These are phyloP conservation scores for Puffinus mauretanicus DNA, from an alignment of 2,113 vertebrate species.

Conservation along the genomic window DNA sequence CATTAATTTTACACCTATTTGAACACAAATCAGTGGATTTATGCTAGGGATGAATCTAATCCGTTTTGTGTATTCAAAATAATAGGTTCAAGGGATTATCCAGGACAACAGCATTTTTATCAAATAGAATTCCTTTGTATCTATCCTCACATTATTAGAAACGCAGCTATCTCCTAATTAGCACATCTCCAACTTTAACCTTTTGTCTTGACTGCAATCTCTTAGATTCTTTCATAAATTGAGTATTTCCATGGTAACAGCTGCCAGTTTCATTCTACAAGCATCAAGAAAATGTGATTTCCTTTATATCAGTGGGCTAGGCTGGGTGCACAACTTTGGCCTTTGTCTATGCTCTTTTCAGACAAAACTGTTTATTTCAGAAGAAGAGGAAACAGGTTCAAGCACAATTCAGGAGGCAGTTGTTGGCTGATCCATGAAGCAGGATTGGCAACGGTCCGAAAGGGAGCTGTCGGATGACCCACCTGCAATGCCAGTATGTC, in stretches of 20 bases:
- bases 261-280: slow-evolving; percentile 14
- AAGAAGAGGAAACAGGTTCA: slow-evolving; percentile 44
- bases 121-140: slow-evolving; percentile 3
- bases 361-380: slow-evolving; percentile 23
- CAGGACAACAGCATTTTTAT: neutral
- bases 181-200: slow-evolving; percentile 39
- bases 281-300: slow-evolving; percentile 31
- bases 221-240: slow-evolving; percentile 43
- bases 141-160: neutral
- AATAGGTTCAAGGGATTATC: slow-evolving; percentile 4
- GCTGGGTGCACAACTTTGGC: neutral
- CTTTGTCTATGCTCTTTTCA: slow-evolving; percentile 23
- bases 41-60: neutral
- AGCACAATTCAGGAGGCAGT: neutral
- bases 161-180: slow-evolving; percentile 10
- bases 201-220: slow-evolving; percentile 48
- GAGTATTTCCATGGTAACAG: slow-evolving; percentile 56
- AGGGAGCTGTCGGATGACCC: neutral
- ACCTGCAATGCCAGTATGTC: neutral
- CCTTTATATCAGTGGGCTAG: neutral
- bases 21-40: neutral
- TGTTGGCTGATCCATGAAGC: neutral
- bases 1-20: neutral
- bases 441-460: neutral
- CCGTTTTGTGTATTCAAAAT: neutral